Evolutionary conservation across 1,140 invertebrate species (phyloP).

Genomic region (Aphaenogaster ashmeadi): DNA sequence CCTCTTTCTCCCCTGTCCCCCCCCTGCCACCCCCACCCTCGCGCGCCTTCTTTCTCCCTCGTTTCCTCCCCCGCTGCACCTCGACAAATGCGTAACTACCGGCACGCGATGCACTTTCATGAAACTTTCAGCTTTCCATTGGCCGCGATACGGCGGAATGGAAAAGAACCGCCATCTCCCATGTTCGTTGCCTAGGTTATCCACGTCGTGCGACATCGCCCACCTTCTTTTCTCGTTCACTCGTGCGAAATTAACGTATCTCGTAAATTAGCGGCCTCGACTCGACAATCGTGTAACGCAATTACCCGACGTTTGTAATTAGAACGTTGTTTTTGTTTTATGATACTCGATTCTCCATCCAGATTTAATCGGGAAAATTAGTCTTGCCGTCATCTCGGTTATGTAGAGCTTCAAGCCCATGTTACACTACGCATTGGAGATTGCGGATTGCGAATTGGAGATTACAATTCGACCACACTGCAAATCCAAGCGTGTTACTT

Average conservation of each 20-base stretch:
- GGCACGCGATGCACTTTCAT: slow-evolving; percentile 84
- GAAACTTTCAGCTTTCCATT: slow-evolving; percentile 85
- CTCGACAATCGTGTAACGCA: neutral
- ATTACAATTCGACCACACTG: no score
- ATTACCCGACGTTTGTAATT: neutral
- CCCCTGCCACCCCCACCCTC: neutral
- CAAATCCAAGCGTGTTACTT: no score
- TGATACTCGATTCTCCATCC: neutral
- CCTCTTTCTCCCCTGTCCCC: slow-evolving; percentile 36
- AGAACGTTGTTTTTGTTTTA: neutral
- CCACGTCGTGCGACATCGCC: slow-evolving; percentile 2
- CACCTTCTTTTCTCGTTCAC: neutral
- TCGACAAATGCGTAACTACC: slow-evolving; percentile 76
- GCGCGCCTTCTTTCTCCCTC: neutral
- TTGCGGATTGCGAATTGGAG: no score
- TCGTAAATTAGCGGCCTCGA: neutral
- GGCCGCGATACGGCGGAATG: slow-evolving; percentile 71
- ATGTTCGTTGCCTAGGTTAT: slow-evolving; percentile 36
- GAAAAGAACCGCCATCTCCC: slow-evolving; percentile 75
- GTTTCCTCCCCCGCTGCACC: slow-evolving; percentile 43
- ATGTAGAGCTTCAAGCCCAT: no score
- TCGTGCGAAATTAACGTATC: slow-evolving; percentile 19
- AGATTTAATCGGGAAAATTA: neutral
- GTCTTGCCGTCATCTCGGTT: neutral
- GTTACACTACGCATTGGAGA: no score